These are phyloP conservation scores for Physella acuta DNA, from an alignment of 1,140 invertebrate species.

Conservation along the genomic window DNA sequence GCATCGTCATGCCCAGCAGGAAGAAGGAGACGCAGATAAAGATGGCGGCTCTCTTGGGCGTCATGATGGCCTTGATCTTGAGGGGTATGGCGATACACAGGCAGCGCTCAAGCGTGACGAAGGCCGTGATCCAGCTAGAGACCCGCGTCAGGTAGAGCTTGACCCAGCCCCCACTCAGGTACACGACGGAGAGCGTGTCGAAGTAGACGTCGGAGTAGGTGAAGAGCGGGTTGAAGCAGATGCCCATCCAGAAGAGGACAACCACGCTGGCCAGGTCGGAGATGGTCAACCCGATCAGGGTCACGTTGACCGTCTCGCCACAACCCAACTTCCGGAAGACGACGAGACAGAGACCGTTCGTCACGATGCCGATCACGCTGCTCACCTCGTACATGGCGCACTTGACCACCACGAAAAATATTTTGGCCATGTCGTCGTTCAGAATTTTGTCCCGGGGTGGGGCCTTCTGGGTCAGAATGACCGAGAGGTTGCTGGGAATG, in stretches of 20 bases:
- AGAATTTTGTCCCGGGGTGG: background rate
- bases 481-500: too few species aligned
- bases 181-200: background rate
- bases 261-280: conserved; percentile 6
- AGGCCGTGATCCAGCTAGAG: conserved; percentile 9
- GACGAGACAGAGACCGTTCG: background rate
- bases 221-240: conserved; percentile 17
- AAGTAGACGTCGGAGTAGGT: conserved; percentile 1
- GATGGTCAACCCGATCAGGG: background rate
- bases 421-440: background rate
- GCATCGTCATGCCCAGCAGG: background rate
- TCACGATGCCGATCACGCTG: background rate
- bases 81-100: conserved; percentile 1
- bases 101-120: background rate
- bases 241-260: conserved; percentile 2
- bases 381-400: background rate
- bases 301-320: background rate
- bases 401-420: background rate
- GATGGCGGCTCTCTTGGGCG: background rate
- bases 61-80: background rate
- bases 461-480: background rate
- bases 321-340: background rate
- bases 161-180: background rate
- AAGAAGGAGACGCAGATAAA: background rate
- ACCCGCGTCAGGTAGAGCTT: background rate